Conservation (phyloP, 2,113 vertebrate species). For the Tupaia tana region DNA sequence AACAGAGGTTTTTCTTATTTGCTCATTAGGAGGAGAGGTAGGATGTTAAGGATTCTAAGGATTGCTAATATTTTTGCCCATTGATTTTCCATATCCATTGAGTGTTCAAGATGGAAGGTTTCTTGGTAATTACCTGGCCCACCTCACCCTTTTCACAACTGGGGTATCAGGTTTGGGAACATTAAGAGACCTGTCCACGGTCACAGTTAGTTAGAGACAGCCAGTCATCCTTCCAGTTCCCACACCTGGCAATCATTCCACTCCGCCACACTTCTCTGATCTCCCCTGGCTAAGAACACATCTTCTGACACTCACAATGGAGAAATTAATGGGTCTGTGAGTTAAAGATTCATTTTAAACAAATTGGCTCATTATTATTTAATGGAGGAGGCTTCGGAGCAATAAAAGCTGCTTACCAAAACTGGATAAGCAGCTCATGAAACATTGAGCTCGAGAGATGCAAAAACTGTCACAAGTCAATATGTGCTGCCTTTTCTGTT, state of each 20-base stretch:
- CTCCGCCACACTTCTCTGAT: constrained; percentile 1
- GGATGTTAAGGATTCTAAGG: background rate
- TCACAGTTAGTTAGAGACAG: background rate
- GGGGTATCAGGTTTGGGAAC: background rate
- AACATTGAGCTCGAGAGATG: constrained; percentile 71
- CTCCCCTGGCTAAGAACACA: background rate
- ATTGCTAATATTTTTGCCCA: background rate
- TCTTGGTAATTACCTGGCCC: background rate
- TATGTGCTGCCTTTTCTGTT: constrained; percentile 54
- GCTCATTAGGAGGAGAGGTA: background rate
- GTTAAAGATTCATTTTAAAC: constrained; percentile 65
- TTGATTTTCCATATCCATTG: background rate
- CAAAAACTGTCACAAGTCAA: constrained; percentile 66
- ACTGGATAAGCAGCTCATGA: constrained; percentile 58
- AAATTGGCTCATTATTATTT: constrained; percentile 78
- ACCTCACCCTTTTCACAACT: background rate
- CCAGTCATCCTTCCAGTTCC: background rate
- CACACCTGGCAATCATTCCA: background rate
- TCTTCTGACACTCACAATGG: constrained; percentile 63
- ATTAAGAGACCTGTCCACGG: background rate
- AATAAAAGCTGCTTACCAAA: constrained; percentile 76
- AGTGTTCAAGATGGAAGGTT: background rate
- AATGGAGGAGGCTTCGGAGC: constrained; percentile 59
- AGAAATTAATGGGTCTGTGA: constrained; percentile 71
- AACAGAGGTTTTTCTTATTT: background rate